phyloP scores from a whole-genome alignment of 2,888 invertebrate species.

The Ichneumoninae sp. region DNA sequence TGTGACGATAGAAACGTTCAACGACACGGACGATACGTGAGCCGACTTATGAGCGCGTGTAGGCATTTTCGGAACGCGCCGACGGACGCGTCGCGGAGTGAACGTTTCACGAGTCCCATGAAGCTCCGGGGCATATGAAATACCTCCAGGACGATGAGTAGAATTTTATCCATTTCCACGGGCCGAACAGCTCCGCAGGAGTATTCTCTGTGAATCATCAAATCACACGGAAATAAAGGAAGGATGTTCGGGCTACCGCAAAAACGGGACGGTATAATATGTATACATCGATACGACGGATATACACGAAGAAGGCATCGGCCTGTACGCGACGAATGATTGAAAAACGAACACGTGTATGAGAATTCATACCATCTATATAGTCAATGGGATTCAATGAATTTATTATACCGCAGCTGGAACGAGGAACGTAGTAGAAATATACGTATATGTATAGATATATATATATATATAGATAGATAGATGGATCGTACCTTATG shows the following conservation, averaged over 20 bases:
- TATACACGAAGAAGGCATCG: background rate
- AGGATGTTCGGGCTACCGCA: constrained; percentile 1
- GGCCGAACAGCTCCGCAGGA: constrained; percentile 30
- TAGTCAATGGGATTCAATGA: constrained; percentile 58
- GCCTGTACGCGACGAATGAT: constrained; percentile 31
- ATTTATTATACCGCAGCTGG: constrained; percentile 37
- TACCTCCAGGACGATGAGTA: constrained; percentile 47
- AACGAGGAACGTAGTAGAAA: constrained; percentile 3
- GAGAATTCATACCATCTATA: constrained; percentile 17
- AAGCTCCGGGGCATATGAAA: constrained; percentile 54
- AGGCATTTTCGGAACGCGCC: constrained; percentile 65
- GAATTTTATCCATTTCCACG: constrained; percentile 56
- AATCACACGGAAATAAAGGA: constrained; percentile 31
- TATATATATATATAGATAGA: constrained; percentile 35
- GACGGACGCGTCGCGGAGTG: constrained; percentile 8
- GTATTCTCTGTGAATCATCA: constrained; percentile 1
- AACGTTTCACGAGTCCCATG: constrained; percentile 35
- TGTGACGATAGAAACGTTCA: constrained; percentile 56
- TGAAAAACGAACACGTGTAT: constrained; percentile 27
- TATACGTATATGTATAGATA: constrained; percentile 29
- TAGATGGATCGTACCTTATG: constrained; percentile 25
- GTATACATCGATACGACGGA: constrained; percentile 9
- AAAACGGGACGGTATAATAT: background rate
- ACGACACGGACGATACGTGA: constrained; percentile 63
- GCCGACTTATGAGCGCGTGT: constrained; percentile 62